A percentile compares a stretch with the other conserved stretches of the same genome.
Conservation (phyloP, 2,797 vertebrate genomes). For the Oryzias dopingdopingensis region DNA sequence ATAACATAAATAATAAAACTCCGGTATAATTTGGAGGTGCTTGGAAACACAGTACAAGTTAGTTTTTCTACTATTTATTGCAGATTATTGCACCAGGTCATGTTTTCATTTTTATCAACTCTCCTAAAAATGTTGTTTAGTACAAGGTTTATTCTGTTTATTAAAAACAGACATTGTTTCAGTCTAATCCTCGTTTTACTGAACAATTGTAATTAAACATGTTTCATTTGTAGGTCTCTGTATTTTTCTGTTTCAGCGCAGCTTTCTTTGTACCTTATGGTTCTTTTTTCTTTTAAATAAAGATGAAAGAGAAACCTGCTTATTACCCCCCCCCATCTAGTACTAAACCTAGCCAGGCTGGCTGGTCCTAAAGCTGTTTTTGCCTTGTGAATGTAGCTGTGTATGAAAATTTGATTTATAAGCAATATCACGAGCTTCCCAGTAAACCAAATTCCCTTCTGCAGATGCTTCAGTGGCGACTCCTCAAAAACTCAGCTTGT, state of each 20-base stretch:
- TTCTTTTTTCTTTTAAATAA: conserved; percentile 18
- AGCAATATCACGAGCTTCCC: conserved; percentile 16
- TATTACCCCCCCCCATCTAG: conserved; percentile 3
- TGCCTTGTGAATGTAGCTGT: conserved; percentile 16
- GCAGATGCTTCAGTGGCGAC: conserved; percentile 4
- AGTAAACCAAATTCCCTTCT: conserved; percentile 19
- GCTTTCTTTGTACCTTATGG: conserved; percentile 11
- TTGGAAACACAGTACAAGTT: no score
- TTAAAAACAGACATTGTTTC: neutral
- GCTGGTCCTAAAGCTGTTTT: conserved; percentile 17
- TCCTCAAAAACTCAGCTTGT: conserved; percentile 16
- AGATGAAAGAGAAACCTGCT: conserved; percentile 19
- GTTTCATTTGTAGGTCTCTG: conserved; percentile 18
- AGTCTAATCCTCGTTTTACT: neutral
- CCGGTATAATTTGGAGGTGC: no score
- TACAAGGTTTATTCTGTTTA: no score
- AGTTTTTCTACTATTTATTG: no score
- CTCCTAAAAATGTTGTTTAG: no score
- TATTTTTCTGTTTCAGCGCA: conserved; percentile 20
- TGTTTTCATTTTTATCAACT: no score
- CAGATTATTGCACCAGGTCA: no score
- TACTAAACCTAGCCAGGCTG: conserved; percentile 23
- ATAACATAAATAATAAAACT: no score
- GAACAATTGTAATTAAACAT: conserved; percentile 11
- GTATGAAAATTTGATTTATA: conserved; percentile 26